Percentiles rank a stretch among this genome's conserved stretches.
Evolutionary conservation across 2,797 vertebrate species (phyloP).

Genomic region (Ctenochaetus hawaiiensis): DNA sequence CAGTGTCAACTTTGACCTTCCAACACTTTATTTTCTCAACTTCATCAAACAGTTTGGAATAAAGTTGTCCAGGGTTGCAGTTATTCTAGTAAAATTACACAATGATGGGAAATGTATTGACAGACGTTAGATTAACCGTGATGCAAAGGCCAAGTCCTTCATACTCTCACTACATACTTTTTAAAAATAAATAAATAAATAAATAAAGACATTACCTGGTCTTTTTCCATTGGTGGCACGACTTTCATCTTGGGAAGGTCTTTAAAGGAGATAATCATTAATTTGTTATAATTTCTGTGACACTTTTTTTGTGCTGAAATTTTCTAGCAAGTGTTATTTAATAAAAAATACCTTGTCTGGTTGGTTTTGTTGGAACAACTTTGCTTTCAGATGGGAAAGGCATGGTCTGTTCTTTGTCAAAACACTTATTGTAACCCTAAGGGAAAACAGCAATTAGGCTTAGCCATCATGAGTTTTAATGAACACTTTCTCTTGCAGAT

Average conservation of each 20-base stretch:
- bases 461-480: slow-evolving; percentile 15
- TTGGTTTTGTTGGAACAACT: slow-evolving; percentile 74
- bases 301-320: slow-evolving; percentile 11
- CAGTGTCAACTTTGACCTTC: slow-evolving; percentile 89
- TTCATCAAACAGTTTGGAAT: slow-evolving; percentile 93
- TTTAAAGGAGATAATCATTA: slow-evolving; percentile 44
- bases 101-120: slow-evolving; percentile 27
- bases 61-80: slow-evolving; percentile 85
- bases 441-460: slow-evolving; percentile 26
- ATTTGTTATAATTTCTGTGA: not conserved
- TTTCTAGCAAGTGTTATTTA: not conserved
- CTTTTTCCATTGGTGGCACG: slow-evolving; percentile 78
- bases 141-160: slow-evolving; percentile 35
- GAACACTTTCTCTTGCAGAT: not conserved
- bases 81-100: slow-evolving; percentile 79
- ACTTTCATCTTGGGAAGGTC: slow-evolving; percentile 73
- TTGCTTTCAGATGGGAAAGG: slow-evolving; percentile 72
- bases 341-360: slow-evolving; percentile 83
- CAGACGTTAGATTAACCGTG: slow-evolving; percentile 21
- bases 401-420: slow-evolving; percentile 81
- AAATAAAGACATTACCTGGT: slow-evolving; percentile 62
- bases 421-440: slow-evolving; percentile 72
- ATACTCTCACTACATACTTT: slow-evolving; percentile 35
- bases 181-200: not conserved
- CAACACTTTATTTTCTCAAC: slow-evolving; percentile 94